A percentile compares a stretch with the other conserved stretches of the same genome.
phyloP scores from a whole-genome alignment of 2,113 vertebrate species.

The Rhineura floridana region DNA sequence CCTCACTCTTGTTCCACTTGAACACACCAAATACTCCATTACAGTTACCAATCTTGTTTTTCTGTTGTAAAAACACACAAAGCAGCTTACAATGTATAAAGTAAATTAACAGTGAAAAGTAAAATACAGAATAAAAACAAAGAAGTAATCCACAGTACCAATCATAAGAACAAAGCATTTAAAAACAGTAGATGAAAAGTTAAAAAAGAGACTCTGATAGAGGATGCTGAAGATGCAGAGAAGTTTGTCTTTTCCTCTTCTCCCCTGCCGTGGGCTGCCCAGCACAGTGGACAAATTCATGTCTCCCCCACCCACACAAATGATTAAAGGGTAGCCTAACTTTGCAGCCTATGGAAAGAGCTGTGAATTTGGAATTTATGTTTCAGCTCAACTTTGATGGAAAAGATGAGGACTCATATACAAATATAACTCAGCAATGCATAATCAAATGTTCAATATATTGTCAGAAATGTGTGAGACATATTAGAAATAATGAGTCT shows the following conservation, averaged over 20 bases:
- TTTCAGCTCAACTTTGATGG: neutral
- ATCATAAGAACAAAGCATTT: neutral
- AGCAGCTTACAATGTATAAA: neutral
- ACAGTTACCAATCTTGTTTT: neutral
- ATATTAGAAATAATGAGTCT: neutral
- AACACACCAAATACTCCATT: neutral
- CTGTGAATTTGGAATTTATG: neutral
- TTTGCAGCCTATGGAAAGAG: neutral
- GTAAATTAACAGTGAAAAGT: neutral
- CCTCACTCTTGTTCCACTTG: neutral
- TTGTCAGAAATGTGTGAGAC: neutral
- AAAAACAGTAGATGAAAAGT: neutral
- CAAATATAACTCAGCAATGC: neutral
- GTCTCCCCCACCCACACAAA: too few species aligned
- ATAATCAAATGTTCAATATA: conserved; percentile 2
- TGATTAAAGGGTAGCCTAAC: neutral
- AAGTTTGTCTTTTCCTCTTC: neutral
- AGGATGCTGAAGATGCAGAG: too few species aligned
- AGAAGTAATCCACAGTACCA: neutral
- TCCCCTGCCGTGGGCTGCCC: too few species aligned
- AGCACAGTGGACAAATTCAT: too few species aligned
- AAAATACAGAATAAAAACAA: neutral
- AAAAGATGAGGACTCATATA: neutral
- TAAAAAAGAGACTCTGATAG: neutral
- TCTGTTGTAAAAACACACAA: neutral